Conservation (phyloP, 2,797 vertebrate genomes). For the Thaleichthys pacificus region DNA sequence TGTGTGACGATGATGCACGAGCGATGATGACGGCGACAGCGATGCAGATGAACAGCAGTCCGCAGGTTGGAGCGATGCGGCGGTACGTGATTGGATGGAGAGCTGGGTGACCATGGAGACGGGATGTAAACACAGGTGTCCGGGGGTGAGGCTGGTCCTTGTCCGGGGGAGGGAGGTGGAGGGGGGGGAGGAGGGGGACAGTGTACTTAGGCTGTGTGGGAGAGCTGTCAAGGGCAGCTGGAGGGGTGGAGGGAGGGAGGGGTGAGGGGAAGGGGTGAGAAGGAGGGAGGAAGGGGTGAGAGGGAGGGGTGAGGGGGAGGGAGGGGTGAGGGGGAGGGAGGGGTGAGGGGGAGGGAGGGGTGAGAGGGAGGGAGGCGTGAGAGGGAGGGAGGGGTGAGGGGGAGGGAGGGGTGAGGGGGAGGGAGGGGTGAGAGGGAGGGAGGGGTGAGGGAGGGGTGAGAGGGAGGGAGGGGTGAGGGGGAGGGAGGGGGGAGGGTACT, state of each 20-base stretch:
- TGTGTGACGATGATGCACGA: neutral
- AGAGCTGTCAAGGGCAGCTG: too few relatives aligned
- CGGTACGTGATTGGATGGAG: too few relatives aligned
- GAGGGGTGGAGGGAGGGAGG: neutral
- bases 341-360: neutral
- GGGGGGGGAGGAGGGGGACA: slow-evolving; percentile 23
- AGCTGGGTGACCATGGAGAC: neutral
- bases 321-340: slow-evolving; percentile 1
- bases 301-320: slow-evolving; percentile 19
- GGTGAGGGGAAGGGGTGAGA: slow-evolving; percentile 13
- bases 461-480: neutral
- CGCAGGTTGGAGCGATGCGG: neutral
- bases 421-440: too few relatives aligned
- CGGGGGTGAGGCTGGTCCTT: neutral
- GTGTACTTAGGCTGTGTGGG: slow-evolving; percentile 36
- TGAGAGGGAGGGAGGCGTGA: neutral
- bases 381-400: neutral
- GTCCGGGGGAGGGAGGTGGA: neutral
- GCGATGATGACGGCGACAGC: neutral
- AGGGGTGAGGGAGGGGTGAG: slow-evolving; percentile 29
- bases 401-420: neutral
- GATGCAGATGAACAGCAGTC: neutral
- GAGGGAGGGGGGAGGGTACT: slow-evolving; percentile 1
- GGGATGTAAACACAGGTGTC: neutral
- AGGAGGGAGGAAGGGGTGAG: slow-evolving; percentile 19